Evolutionary conservation across 2,113 vertebrate species (phyloP), one percentile per base, ranked within the genome.

Genomic region (Gobio gobio): DNA sequence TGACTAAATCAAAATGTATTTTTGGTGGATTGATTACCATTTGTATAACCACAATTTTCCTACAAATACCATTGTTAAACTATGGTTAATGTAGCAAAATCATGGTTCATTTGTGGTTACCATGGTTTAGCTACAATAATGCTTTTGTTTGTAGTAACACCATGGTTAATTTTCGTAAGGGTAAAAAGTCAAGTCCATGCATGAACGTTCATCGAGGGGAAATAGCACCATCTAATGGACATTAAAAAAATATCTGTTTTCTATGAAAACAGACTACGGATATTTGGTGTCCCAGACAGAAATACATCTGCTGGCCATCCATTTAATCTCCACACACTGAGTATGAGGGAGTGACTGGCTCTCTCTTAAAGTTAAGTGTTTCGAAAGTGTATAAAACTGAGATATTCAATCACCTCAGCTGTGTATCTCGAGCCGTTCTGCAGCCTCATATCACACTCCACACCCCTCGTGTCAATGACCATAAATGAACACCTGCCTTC

Each of bases 401-500:
- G 10, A 43, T 16, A 24, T 47, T 47, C 70, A 24, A 3, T 47
- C 18, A 40, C 64, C 2, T 20, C 16, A 45, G 68, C 9, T 43
- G 26, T 33, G 10, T 45, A 45, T 72, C 2, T n/a, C 10, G 20
- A 61, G 5, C 9, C 2, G 3, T 24, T n/a, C 68, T 13, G 3
- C 10, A 36, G 10, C 10, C 29, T 36, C 4, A 5, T 40, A 40
- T 40, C 36, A 40, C 5, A 22, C 9, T 61, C 22, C 36, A 43
- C 56, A 26, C 5, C 58, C 22, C 16, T 33, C 26, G 26, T 33
- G 26, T 78, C 54, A 59, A 16, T 40, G 49, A 54, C 76, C 54
- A 78, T 40, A 45, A 45, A 59, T 24, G 59, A 79, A 29, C 77
- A 78, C 56, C 56, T 45, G 56, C 14, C 70, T 47, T 47, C 70